Evolutionary conservation across 53 echinoderm and acorn worm genomes (phyloP).

Genomic region (Astropecten irregularis): DNA sequence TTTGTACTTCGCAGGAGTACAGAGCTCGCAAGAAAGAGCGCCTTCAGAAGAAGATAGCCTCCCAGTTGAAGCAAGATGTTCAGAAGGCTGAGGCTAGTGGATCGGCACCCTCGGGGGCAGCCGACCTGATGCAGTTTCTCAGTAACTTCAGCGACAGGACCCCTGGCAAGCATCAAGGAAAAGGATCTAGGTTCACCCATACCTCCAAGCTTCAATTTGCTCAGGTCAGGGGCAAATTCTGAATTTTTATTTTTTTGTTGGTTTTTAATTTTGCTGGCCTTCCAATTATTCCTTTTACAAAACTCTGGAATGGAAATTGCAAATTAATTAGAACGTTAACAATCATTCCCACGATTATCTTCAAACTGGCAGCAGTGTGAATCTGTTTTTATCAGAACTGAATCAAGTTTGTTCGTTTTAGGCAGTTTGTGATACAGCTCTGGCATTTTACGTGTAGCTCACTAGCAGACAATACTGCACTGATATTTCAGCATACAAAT

Average conservation of each 20-base stretch:
- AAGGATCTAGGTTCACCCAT: conserved; percentile 96
- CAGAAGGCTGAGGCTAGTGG: conserved; percentile 75
- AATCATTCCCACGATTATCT: no score
- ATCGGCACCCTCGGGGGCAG: conserved; percentile 49
- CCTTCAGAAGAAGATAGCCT: conserved; percentile 74
- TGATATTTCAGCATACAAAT: no score
- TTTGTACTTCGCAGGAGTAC: conserved; percentile 84
- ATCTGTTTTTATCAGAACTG: no score
- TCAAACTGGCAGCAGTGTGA: no score
- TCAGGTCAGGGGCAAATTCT: conserved; percentile 90
- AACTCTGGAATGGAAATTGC: not conserved
- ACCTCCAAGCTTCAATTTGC: conserved; percentile 95
- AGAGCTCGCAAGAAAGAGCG: conserved; percentile 80
- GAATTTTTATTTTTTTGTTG: no score
- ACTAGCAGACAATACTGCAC: no score
- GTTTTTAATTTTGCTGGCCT: no score
- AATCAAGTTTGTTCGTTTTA: no score
- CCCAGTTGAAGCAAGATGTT: conserved; percentile 81
- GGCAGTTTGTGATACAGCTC: no score
- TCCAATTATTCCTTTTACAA: not conserved
- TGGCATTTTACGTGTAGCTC: no score
- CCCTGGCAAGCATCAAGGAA: conserved; percentile 58
- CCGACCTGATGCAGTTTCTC: conserved; percentile 87
- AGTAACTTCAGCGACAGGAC: conserved; percentile 74
- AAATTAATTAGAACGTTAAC: not conserved